Conservation (phyloP, 2,888 invertebrate genomes). For the Cryptops parisi region DNA sequence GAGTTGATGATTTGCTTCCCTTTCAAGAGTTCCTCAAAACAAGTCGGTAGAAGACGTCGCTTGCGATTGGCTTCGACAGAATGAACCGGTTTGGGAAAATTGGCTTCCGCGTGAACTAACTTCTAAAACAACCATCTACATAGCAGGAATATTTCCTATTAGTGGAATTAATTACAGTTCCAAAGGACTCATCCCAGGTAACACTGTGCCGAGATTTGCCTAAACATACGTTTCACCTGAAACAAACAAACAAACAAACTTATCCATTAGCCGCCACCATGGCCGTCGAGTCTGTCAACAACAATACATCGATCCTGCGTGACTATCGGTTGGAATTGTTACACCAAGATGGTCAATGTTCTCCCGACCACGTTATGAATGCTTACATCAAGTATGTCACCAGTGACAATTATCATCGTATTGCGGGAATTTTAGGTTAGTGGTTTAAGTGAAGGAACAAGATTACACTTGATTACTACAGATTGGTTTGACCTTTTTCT, state of each 20-base stretch:
- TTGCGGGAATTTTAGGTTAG: constrained; percentile 53
- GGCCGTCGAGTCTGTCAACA: constrained; percentile 49
- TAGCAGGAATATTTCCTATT: constrained; percentile 58
- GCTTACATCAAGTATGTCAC: constrained; percentile 54
- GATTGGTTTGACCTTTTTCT: too few relatives aligned
- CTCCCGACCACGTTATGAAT: constrained; percentile 56
- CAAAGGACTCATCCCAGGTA: constrained; percentile 42
- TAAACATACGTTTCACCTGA: too few relatives aligned
- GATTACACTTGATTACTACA: not conserved
- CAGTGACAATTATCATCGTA: constrained; percentile 38
- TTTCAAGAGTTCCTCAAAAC: too few relatives aligned
- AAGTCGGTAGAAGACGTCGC: constrained; percentile 40
- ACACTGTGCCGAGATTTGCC: too few relatives aligned
- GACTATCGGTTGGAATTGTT: constrained; percentile 45
- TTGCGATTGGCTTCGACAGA: constrained; percentile 48
- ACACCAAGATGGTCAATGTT: constrained; percentile 50
- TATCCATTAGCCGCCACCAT: constrained; percentile 40
- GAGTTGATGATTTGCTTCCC: too few relatives aligned
- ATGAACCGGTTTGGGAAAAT: constrained; percentile 33
- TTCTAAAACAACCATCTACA: constrained; percentile 36
- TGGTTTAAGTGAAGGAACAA: not conserved
- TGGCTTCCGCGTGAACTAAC: constrained; percentile 33
- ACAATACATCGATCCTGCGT: constrained; percentile 40
- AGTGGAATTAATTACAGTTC: constrained; percentile 44
- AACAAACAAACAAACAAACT: not conserved